Evolutionary conservation across 2,797 vertebrate species (phyloP), one percentile per base, ranked within the genome.

Genomic region (Clarias platycephalus): DNA sequence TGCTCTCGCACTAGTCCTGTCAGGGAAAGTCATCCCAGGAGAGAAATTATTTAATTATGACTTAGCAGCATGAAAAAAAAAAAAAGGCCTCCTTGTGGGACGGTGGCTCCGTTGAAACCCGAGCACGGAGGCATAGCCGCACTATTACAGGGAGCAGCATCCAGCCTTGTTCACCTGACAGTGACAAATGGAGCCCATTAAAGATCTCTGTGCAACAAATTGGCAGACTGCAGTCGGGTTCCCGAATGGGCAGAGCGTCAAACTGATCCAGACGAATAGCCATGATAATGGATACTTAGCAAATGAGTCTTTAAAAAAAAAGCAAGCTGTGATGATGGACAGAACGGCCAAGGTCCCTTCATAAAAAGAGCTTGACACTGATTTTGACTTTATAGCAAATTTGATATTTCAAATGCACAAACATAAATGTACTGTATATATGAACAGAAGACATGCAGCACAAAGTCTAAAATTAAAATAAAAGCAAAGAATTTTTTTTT

Each of bases 171-270:
- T 85, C 86, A 55, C 80, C 87, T 88, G 87, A 91, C 90, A 89
- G 83, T 89, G 90, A 91, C 81, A 91, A 88, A 90, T 86, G 79
- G 77, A 77, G 85, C 82, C 88, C 84, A 91, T 89, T 90, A 90
- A 86, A 87, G 83, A 80, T 67, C 84, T 86, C 84, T 88, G 84
- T 85, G 83, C 85, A 78, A 74, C 82, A 89, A 88, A 89, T 86
- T 88, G 86, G 84, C 88, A 91, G 87, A 89, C 83, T 53, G 49
- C 9, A 80, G 82, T 76, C 55, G 20, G 70, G 66, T 83, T 84
- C 80, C 72, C 82, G 62, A 89, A 88, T 83, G 83, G 83, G 82
- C 71, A 80, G 40, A 40, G 83, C 70, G 68, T 86, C 75, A 81
- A 82, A 80, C 84, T 68, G 37, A 85, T 85, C 80, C 77, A 77